Percentiles rank a stretch among this genome's conserved stretches.
Conservation (phyloP, 2,888 invertebrate genomes). For the Archaeoteleia sp. region DNA sequence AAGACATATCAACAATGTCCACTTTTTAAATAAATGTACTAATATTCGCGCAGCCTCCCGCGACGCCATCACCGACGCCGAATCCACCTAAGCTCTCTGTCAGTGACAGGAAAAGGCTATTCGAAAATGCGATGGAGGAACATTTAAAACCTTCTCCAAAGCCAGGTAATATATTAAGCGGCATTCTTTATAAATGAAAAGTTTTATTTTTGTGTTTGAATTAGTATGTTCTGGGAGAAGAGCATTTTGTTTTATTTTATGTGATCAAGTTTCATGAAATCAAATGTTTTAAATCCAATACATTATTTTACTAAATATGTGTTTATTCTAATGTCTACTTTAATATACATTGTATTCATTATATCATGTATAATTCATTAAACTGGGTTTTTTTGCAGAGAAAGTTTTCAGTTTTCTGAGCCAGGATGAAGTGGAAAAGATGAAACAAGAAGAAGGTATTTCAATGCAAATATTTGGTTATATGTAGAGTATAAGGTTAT, state of each 20-base stretch:
- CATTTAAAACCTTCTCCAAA: constrained; percentile 90
- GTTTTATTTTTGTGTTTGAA: no score
- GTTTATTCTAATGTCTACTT: no score
- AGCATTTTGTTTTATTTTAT: not conserved
- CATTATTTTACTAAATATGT: no score
- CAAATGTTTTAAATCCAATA: constrained; percentile 43
- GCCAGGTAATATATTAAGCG: no score
- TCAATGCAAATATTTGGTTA: constrained; percentile 22
- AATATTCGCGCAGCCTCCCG: constrained; percentile 35
- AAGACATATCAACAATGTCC: no score
- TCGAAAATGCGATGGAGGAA: constrained; percentile 96
- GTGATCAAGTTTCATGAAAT: not conserved
- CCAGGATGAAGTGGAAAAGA: constrained; percentile 93
- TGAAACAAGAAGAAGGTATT: constrained; percentile 91
- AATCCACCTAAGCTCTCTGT: constrained; percentile 89
- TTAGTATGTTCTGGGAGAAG: no score
- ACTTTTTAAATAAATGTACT: no score
- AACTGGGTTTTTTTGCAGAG: constrained; percentile 78
- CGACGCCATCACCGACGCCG: constrained; percentile 66
- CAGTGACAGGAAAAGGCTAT: constrained; percentile 95
- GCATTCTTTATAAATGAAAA: no score
- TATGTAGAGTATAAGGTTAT: no score
- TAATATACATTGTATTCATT: no score
- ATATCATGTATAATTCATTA: no score
- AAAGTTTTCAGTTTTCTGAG: constrained; percentile 96